A percentile compares a stretch with the other conserved stretches of the same genome.
Evolutionary conservation across 2,888 invertebrate species (phyloP).

Genomic region (Xanthorhoe spadicearia): DNA sequence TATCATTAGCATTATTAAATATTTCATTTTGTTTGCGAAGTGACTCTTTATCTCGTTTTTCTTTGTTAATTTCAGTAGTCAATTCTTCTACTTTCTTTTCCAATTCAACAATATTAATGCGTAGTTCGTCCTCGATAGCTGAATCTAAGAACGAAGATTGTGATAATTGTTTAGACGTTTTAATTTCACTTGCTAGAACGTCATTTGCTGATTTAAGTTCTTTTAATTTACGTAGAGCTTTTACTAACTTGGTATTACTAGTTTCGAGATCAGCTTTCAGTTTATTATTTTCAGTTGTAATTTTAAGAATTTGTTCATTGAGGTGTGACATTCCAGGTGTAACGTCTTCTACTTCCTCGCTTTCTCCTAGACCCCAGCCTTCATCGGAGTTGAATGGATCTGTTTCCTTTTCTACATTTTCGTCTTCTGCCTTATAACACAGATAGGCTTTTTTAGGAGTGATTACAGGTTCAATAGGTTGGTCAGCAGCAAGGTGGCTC

Average conservation of each 20-base stretch:
- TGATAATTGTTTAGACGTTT: constrained; percentile 78
- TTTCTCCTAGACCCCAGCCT: constrained; percentile 75
- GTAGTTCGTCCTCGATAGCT: constrained; percentile 93
- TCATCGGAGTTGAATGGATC: constrained; percentile 79
- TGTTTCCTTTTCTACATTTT: constrained; percentile 45
- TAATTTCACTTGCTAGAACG: constrained; percentile 82
- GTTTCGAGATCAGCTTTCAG: constrained; percentile 86
- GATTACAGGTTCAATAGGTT: constrained; percentile 68
- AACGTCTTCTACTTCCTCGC: constrained; percentile 62
- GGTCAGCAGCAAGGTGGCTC: constrained; percentile 40
- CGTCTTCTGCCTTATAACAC: constrained; percentile 72
- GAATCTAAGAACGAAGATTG: constrained; percentile 88
- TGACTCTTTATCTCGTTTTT: constrained; percentile 87
- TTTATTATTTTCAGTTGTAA: constrained; percentile 84
- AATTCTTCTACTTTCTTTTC: constrained; percentile 88
- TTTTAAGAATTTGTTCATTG: constrained; percentile 83
- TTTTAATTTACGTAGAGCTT: constrained; percentile 93
- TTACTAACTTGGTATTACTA: constrained; percentile 89
- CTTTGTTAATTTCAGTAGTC: constrained; percentile 84
- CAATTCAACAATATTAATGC: constrained; percentile 86
- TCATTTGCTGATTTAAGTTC: constrained; percentile 90
- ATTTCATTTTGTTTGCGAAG: constrained; percentile 89
- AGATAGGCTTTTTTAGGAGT: constrained; percentile 83
- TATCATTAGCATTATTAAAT: constrained; percentile 90
- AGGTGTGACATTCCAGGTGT: constrained; percentile 81